These are phyloP conservation scores for Pseudomyrmex sp. DNA, from an alignment of 1,140 invertebrate genomes.

Conservation along the genomic window DNA sequence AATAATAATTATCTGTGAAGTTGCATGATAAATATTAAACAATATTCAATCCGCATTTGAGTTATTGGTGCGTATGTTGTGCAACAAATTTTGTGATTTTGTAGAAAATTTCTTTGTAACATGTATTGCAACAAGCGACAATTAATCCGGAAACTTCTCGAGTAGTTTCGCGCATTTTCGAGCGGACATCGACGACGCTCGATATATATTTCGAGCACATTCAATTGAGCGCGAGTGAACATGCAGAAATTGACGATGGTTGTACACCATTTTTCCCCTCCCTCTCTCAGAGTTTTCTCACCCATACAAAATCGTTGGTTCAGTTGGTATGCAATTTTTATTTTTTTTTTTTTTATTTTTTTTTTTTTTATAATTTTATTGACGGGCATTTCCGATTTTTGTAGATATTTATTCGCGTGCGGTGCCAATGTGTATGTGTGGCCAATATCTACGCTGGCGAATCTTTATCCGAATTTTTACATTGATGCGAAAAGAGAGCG, in stretches of 20 bases:
- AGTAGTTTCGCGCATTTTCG: slow-evolving; percentile 23
- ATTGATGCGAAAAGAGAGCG: slow-evolving; percentile 2
- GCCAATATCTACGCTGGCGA: slow-evolving; percentile 18
- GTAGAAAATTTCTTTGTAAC: slow-evolving; percentile 6
- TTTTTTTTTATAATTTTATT: slow-evolving; percentile 52
- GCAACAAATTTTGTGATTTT: slow-evolving; percentile 5
- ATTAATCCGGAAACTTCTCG: slow-evolving; percentile 34
- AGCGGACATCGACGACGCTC: slow-evolving; percentile 41
- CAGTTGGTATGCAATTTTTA: not conserved
- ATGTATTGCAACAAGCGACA: slow-evolving; percentile 22
- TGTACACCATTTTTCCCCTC: not conserved
- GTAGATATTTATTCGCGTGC: slow-evolving; percentile 1
- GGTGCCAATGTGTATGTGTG: not conserved
- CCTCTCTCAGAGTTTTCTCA: not conserved
- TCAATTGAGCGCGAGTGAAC: slow-evolving; percentile 40
- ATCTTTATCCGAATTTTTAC: slow-evolving; percentile 33
- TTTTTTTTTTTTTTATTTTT: slow-evolving; percentile 37
- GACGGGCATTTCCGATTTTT: slow-evolving; percentile 23
- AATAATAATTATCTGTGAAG: not conserved
- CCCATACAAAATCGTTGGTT: slow-evolving; percentile 23
- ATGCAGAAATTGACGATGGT: slow-evolving; percentile 45
- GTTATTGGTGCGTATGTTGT: not conserved
- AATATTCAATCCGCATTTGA: slow-evolving; percentile 15
- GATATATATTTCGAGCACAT: slow-evolving; percentile 32
- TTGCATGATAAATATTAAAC: not conserved